These are phyloP conservation scores for Ahaetulla prasina DNA, from an alignment of 2,113 vertebrate genomes.

Conservation along the genomic window DNA sequence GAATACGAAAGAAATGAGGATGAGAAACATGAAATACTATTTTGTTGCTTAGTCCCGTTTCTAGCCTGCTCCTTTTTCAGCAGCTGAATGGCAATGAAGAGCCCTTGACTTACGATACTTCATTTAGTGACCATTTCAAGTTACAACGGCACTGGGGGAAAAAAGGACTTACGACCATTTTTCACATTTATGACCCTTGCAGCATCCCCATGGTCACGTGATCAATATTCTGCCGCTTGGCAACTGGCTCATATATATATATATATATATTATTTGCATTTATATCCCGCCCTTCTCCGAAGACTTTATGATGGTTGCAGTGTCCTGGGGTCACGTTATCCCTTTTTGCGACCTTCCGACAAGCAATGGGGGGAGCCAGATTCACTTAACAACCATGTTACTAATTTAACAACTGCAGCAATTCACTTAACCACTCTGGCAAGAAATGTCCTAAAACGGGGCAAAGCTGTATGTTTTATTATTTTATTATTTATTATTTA, in stretches of 20 bases:
- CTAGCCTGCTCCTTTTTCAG: neutral
- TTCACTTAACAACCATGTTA: neutral
- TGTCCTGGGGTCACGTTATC: neutral
- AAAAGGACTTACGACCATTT: neutral
- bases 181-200: neutral
- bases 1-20: constrained; percentile 5
- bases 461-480: neutral
- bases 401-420: no score
- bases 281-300: no score
- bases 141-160: neutral
- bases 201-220: neutral
- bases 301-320: neutral
- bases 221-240: neutral
- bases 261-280: no score
- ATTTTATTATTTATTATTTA: no score
- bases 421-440: neutral
- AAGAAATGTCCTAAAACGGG: neutral
- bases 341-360: neutral
- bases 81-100: neutral
- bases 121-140: neutral
- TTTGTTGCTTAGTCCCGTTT: neutral
- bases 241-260: neutral
- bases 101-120: neutral
- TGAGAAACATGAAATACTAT: neutral
- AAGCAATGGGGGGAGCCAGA: no score